These are phyloP conservation scores for Aplodontia rufa DNA, from an alignment of 2,113 vertebrate species.

Conservation along the genomic window DNA sequence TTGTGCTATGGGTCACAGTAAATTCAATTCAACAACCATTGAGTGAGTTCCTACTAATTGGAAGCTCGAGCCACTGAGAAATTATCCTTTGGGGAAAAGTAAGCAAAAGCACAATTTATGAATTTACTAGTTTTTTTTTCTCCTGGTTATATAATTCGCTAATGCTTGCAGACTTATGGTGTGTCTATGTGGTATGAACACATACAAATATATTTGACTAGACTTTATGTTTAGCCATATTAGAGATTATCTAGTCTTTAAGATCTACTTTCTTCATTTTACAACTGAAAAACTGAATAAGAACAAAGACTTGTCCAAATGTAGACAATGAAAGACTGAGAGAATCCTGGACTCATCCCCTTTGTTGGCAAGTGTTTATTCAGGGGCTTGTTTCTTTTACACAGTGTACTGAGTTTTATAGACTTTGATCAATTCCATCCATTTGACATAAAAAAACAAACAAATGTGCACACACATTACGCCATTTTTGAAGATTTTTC, in stretches of 20 bases:
- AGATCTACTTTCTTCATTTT: conserved; percentile 28
- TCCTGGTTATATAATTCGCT: conserved; percentile 49
- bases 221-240: neutral
- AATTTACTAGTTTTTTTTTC: conserved; percentile 54
- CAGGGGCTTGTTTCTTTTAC: neutral
- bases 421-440: neutral
- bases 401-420: neutral
- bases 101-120: conserved; percentile 59
- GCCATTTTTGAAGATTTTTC: conserved; percentile 38
- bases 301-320: conserved; percentile 8
- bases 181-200: conserved; percentile 5
- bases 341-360: neutral
- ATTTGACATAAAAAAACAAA: conserved; percentile 35
- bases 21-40: conserved; percentile 40
- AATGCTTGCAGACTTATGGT: neutral
- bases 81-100: conserved; percentile 52
- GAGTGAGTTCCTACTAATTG: conserved; percentile 50
- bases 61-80: conserved; percentile 47
- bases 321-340: neutral
- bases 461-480: neutral
- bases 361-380: neutral
- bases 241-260: conserved; percentile 3
- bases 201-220: conserved; percentile 8
- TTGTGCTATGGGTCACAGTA: conserved; percentile 42
- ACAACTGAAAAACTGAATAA: conserved; percentile 1